phyloP scores from a whole-genome alignment of 2,113 vertebrate species.

The Rallus limicola region DNA sequence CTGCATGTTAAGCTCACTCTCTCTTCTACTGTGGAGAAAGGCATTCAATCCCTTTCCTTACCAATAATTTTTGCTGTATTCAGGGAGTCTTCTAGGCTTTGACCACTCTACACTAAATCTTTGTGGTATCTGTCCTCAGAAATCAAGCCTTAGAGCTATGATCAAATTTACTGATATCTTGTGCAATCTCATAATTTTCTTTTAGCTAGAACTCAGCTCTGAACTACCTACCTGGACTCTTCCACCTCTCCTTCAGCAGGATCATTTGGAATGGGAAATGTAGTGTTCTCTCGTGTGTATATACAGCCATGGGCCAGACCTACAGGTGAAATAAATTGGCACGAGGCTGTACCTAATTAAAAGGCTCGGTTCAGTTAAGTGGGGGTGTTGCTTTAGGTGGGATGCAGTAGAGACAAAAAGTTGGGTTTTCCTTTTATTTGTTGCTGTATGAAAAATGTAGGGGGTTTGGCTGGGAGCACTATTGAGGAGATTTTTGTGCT shows the following conservation, averaged over 20 bases:
- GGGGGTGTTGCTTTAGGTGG: not conserved
- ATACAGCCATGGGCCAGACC: not conserved
- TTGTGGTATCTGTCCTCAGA: not conserved
- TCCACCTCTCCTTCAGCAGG: not conserved
- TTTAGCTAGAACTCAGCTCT: not conserved
- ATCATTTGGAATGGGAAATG: accelerated
- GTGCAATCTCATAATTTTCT: not conserved
- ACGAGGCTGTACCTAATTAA: not conserved
- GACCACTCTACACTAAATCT: accelerated
- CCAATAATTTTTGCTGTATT: not conserved
- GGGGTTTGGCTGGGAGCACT: accelerated
- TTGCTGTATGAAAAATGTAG: not conserved
- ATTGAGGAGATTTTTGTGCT: accelerated
- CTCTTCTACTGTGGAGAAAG: not conserved
- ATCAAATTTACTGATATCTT: not conserved
- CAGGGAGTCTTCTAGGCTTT: not conserved
- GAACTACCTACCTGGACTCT: not conserved
- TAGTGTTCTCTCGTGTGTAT: not conserved
- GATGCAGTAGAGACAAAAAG: accelerated
- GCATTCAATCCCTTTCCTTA: not conserved
- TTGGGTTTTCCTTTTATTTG: not conserved
- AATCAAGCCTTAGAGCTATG: accelerated
- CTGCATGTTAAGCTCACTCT: not conserved
- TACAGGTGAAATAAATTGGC: not conserved
- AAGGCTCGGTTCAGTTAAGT: not conserved